Percentiles rank a stretch among this genome's conserved stretches.
These are phyloP conservation scores for Cheilosia impressa DNA, from an alignment of 2,888 invertebrate species.

Conservation along the genomic window DNA sequence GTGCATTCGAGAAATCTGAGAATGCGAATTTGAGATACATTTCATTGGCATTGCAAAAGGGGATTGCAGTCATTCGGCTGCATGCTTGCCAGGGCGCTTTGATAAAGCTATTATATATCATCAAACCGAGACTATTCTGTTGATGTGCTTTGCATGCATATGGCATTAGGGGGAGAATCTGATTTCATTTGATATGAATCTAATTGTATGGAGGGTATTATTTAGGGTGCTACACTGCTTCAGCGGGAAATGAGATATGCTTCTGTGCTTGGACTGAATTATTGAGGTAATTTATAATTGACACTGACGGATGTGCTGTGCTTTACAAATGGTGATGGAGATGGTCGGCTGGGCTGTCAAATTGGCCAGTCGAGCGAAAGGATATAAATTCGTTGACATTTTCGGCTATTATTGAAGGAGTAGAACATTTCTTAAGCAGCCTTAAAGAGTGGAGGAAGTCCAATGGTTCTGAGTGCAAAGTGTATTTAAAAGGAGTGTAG, in stretches of 20 bases:
- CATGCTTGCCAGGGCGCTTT: background rate
- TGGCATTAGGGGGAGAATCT: constrained; percentile 6
- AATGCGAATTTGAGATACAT: constrained; percentile 9
- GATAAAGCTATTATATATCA: constrained; percentile 22
- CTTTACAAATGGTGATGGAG: background rate
- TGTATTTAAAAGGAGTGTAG: too few relatives aligned
- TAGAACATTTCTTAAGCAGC: too few relatives aligned
- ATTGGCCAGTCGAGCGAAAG: too few relatives aligned
- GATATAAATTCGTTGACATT: too few relatives aligned
- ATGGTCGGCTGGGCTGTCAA: too few relatives aligned
- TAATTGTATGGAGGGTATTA: background rate
- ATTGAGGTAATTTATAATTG: background rate
- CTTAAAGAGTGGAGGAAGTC: too few relatives aligned
- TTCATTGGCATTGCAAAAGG: constrained; percentile 4
- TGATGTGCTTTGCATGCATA: constrained; percentile 13
- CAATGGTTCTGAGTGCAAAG: too few relatives aligned
- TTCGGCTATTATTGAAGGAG: too few relatives aligned
- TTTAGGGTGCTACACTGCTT: background rate
- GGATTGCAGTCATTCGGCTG: background rate
- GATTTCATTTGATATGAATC: constrained; percentile 12
- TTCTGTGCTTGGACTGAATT: background rate
- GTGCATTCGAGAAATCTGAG: background rate
- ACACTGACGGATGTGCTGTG: background rate
- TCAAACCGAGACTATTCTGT: constrained; percentile 2
- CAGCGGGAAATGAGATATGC: background rate